Conservation (phyloP, 2,797 vertebrate species). For the Urocyon cinereoargenteus region DNA sequence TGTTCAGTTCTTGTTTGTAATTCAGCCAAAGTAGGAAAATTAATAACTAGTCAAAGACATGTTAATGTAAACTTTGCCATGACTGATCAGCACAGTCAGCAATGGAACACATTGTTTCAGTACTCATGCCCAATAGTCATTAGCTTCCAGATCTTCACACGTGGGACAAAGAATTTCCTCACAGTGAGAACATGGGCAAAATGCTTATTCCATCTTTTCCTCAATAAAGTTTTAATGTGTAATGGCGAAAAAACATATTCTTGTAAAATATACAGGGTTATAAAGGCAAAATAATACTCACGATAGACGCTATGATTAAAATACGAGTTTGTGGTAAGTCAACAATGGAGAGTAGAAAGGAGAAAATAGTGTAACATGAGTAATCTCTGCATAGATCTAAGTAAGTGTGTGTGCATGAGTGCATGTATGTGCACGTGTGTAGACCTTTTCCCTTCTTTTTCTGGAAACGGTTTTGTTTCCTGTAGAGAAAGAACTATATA, state of each 20-base stretch:
- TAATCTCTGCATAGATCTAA: background rate
- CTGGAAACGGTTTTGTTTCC: background rate
- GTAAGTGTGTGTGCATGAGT: too few relatives aligned
- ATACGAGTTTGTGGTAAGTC: background rate
- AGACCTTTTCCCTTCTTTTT: background rate
- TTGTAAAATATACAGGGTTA: background rate
- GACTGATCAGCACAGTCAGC: background rate
- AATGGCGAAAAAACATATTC: background rate
- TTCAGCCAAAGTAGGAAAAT: background rate
- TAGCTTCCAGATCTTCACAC: background rate
- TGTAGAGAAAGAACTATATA: background rate
- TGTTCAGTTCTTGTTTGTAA: conserved; percentile 6
- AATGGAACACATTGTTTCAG: background rate
- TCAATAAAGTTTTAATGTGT: background rate
- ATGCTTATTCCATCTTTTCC: background rate
- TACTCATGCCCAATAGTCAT: background rate
- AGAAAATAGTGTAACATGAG: background rate
- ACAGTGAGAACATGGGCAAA: background rate
- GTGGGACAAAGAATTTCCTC: background rate
- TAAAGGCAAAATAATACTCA: conserved; percentile 9
- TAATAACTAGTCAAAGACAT: background rate
- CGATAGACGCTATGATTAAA: conserved; percentile 23
- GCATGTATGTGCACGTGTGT: too few relatives aligned
- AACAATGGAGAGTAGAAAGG: background rate
- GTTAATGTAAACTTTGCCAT: background rate